Percentiles rank a stretch among this genome's conserved stretches.
Conservation (phyloP, 2,113 vertebrate genomes). For the Casuarius casuarius region DNA sequence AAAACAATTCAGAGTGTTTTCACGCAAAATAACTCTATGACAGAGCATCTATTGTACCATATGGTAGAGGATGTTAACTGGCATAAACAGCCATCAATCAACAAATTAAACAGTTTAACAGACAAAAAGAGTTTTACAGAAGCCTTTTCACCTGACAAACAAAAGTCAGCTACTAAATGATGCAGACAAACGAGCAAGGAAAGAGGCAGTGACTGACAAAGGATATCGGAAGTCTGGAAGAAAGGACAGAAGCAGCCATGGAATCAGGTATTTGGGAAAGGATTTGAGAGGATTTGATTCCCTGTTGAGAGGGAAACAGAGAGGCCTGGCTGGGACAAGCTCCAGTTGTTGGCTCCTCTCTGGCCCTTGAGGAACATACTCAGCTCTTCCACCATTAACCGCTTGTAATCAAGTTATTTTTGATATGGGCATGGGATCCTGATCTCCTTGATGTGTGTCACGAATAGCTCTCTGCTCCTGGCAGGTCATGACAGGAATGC, state of each 20-base stretch:
- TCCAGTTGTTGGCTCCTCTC: too few relatives aligned
- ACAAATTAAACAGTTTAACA: neutral
- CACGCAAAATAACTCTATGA: neutral
- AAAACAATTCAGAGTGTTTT: neutral
- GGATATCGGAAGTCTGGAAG: neutral
- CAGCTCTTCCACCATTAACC: neutral
- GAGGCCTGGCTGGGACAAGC: neutral
- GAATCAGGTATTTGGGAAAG: neutral
- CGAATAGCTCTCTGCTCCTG: accelerated
- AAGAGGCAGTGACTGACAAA: neutral
- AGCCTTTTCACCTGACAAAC: neutral
- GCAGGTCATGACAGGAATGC: neutral
- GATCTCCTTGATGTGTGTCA: accelerated
- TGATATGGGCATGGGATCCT: accelerated
- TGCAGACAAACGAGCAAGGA: neutral
- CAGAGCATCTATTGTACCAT: neutral
- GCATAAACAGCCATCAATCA: neutral
- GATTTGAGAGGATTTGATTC: neutral
- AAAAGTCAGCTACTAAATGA: neutral
- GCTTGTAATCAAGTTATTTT: neutral
- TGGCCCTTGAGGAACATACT: neutral
- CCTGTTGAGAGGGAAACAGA: neutral
- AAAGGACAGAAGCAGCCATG: neutral
- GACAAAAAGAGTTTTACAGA: neutral
- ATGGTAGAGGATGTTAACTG: neutral